Conservation (phyloP, 1,140 invertebrate genomes). For the Philotrypesis tridentata region DNA sequence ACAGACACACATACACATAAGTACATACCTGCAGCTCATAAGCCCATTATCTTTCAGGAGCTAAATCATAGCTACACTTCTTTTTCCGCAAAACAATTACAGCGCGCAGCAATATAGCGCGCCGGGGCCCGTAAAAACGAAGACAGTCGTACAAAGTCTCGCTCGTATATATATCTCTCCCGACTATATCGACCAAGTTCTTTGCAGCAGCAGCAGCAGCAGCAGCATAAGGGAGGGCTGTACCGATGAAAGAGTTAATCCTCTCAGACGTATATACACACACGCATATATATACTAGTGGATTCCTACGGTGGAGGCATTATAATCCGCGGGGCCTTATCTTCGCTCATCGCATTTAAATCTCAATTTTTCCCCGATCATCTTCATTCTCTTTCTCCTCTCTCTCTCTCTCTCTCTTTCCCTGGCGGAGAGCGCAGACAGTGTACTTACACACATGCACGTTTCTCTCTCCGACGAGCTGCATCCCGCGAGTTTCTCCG, state of each 20-base stretch:
- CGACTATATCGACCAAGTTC: no score
- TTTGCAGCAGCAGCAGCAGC: no score
- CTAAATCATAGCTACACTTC: not conserved
- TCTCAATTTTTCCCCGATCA: slow-evolving; percentile 21
- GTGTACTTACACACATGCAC: not conserved
- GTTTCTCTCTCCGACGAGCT: not conserved
- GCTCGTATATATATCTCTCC: not conserved
- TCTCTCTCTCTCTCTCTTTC: no score
- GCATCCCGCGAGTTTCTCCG: not conserved
- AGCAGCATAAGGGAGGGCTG: no score
- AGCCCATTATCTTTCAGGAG: not conserved
- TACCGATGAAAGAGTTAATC: not conserved
- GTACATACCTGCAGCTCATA: no score
- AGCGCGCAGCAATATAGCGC: no score
- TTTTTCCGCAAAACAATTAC: not conserved
- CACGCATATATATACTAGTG: no score
- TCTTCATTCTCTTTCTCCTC: slow-evolving; percentile 18
- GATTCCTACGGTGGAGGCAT: not conserved
- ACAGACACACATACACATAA: no score
- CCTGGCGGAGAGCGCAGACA: no score
- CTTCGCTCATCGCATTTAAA: not conserved
- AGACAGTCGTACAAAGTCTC: not conserved
- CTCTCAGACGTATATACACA: not conserved
- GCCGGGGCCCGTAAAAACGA: not conserved
- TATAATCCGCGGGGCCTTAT: not conserved